A percentile compares a stretch with the other conserved stretches of the same genome.
These are phyloP conservation scores for Anoura caudifer DNA, from an alignment of 2,113 vertebrate genomes.

Conservation along the genomic window DNA sequence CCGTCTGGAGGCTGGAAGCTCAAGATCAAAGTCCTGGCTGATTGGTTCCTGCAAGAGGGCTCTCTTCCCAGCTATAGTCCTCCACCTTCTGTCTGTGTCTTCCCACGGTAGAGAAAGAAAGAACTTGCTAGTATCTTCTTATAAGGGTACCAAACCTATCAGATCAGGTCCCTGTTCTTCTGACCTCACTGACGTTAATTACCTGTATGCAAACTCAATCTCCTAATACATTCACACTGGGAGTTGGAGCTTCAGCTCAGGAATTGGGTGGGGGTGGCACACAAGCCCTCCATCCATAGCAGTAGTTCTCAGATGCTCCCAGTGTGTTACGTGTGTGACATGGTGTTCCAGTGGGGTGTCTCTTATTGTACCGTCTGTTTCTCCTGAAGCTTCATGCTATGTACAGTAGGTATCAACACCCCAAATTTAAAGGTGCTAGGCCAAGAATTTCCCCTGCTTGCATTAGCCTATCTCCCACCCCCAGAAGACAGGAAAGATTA, in stretches of 20 bases:
- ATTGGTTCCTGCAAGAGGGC: not conserved
- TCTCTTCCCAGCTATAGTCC: not conserved
- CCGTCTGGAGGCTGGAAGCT: not conserved
- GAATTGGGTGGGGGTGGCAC: not conserved
- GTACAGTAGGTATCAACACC: not conserved
- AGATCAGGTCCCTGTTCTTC: not conserved
- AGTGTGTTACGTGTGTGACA: not conserved
- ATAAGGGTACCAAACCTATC: not conserved
- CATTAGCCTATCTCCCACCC: not conserved
- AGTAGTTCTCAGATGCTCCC: not conserved
- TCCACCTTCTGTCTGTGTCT: not conserved
- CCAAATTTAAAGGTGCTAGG: not conserved
- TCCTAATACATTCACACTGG: not conserved
- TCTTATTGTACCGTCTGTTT: not conserved
- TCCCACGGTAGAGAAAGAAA: not conserved
- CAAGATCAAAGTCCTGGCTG: not conserved
- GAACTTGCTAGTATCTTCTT: not conserved
- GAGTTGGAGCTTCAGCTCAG: not conserved
- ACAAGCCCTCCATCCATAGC: not conserved
- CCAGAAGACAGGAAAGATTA: not conserved
- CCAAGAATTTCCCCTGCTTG: not conserved
- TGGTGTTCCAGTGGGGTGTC: not conserved
- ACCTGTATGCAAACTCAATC: not conserved
- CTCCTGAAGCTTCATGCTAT: not conserved
- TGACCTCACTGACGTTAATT: not conserved